phyloP scores from a whole-genome alignment of 2,888 invertebrate species.

The Ichneumoninae sp. region DNA sequence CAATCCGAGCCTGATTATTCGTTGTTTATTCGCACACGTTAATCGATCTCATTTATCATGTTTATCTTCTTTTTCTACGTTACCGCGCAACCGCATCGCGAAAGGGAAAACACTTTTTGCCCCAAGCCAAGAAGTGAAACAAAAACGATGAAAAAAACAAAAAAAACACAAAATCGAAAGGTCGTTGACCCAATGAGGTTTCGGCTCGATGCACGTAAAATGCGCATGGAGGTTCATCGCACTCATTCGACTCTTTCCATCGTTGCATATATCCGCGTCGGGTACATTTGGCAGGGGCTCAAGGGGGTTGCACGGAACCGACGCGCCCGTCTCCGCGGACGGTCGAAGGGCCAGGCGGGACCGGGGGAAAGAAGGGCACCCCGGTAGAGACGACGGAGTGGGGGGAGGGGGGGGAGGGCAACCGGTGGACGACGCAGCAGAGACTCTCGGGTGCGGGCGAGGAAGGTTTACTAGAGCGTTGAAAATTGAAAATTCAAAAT shows the following conservation, averaged over 20 bases:
- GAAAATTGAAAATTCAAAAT: slow-evolving; percentile 85
- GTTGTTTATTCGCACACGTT: background rate
- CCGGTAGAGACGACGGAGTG: slow-evolving; percentile 8
- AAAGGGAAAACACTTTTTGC: background rate
- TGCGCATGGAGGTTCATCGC: background rate
- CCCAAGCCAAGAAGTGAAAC: background rate
- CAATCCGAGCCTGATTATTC: slow-evolving; percentile 5
- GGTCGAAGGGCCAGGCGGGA: slow-evolving; percentile 47
- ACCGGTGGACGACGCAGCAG: slow-evolving; percentile 67
- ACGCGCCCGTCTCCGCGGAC: slow-evolving; percentile 49
- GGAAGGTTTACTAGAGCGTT: slow-evolving; percentile 84
- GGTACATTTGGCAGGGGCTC: slow-evolving; percentile 54
- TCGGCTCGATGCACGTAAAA: slow-evolving; percentile 45
- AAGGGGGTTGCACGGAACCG: slow-evolving; percentile 66
- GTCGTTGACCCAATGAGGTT: slow-evolving; percentile 4
- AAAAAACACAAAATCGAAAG: slow-evolving; percentile 18
- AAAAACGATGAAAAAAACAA: background rate
- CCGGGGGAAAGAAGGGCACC: slow-evolving; percentile 31
- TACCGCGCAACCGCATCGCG: background rate
- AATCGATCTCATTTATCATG: background rate
- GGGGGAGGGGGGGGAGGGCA: slow-evolving; percentile 38
- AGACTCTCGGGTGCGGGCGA: slow-evolving; percentile 72
- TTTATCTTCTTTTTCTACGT: background rate
- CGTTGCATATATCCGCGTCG: slow-evolving; percentile 47
- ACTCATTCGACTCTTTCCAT: slow-evolving; percentile 41